These are phyloP conservation scores for Papilio polytes DNA, from an alignment of 1,140 invertebrate genomes.

Conservation along the genomic window DNA sequence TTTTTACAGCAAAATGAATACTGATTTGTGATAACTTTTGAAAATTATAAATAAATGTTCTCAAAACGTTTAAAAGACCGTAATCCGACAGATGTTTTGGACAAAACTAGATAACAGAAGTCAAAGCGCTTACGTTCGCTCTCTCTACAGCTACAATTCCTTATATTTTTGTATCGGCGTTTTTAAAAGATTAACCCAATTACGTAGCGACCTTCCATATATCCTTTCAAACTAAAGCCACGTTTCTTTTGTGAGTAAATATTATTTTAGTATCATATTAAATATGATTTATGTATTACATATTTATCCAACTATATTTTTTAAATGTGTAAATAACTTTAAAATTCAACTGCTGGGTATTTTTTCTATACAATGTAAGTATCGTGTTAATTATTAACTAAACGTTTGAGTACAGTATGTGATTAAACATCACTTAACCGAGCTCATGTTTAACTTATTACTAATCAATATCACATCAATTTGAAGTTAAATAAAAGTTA, in stretches of 20 bases:
- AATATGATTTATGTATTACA: no score
- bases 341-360: no score
- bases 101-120: neutral
- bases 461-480: neutral
- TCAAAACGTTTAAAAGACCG: no score
- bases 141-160: neutral
- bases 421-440: neutral
- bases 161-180: neutral
- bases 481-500: neutral
- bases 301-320: no score
- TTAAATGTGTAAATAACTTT: no score
- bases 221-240: no score
- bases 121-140: neutral
- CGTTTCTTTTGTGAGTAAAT: no score
- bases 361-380: no score
- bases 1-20: no score
- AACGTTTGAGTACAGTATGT: neutral
- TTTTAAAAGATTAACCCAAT: neutral
- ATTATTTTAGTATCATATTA: no score
- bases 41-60: no score
- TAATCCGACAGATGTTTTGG: neutral
- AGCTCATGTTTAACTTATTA: neutral
- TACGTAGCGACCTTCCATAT: neutral
- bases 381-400: neutral
- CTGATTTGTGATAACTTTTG: no score